These are phyloP conservation scores for Calidris pugnax DNA, from an alignment of 2,113 vertebrate species.

Conservation along the genomic window DNA sequence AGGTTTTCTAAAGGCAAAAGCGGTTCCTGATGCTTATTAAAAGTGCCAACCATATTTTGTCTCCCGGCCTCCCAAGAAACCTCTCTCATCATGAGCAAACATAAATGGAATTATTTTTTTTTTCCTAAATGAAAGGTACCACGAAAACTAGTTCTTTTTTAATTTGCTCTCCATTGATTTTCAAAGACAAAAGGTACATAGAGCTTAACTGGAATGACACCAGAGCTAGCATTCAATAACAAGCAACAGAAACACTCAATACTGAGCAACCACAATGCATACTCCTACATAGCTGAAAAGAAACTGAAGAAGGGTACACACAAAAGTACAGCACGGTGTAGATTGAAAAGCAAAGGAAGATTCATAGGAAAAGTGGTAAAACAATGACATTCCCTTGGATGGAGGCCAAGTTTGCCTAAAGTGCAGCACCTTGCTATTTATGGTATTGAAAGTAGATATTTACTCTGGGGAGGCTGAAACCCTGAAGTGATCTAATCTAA, in stretches of 20 bases:
- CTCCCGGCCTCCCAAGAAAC: not conserved
- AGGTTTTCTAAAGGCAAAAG: slow-evolving; percentile 9
- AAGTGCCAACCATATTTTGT: slow-evolving; percentile 5
- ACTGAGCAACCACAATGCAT: slow-evolving; percentile 5
- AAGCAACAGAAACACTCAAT: slow-evolving; percentile 38
- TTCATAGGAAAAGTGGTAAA: not conserved
- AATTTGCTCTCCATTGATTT: slow-evolving; percentile 69
- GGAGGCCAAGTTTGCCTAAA: slow-evolving; percentile 13
- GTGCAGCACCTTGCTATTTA: slow-evolving; percentile 21
- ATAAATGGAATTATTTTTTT: slow-evolving; percentile 3
- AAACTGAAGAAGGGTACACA: slow-evolving; percentile 31
- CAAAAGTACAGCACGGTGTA: not conserved
- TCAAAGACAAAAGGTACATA: slow-evolving; percentile 64
- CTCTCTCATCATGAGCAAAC: slow-evolving; percentile 25
- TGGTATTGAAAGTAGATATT: slow-evolving; percentile 36
- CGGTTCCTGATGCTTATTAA: slow-evolving; percentile 6
- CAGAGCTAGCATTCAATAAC: slow-evolving; percentile 47
- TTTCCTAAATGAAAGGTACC: slow-evolving; percentile 30
- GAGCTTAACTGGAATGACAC: slow-evolving; percentile 64
- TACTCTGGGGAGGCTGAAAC: slow-evolving; percentile 11
- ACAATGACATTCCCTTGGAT: not conserved
- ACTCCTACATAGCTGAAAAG: slow-evolving; percentile 12
- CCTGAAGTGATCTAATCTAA: slow-evolving; percentile 34
- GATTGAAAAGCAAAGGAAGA: slow-evolving; percentile 22
- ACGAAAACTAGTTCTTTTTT: slow-evolving; percentile 32